phyloP scores from a whole-genome alignment of 1,140 invertebrate species.

The Cotesia vestalis region DNA sequence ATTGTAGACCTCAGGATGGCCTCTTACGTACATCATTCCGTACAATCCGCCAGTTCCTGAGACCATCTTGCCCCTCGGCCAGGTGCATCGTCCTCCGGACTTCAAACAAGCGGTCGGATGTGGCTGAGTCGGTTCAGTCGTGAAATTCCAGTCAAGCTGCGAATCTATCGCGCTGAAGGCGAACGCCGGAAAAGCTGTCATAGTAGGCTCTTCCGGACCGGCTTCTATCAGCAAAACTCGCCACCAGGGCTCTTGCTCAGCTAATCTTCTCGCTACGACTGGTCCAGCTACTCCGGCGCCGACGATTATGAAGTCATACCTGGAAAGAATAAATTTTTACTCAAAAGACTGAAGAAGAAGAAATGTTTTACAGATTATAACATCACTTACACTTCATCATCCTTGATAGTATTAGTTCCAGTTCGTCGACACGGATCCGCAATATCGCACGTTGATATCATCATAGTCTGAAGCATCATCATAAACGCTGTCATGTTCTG shows the following conservation, averaged over 20 bases:
- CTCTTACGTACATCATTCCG: slow-evolving; percentile 82
- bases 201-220: slow-evolving; percentile 77
- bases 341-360: not conserved
- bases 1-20: slow-evolving; percentile 79
- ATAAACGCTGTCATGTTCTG: slow-evolving; percentile 57
- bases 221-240: slow-evolving; percentile 74
- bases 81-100: slow-evolving; percentile 72
- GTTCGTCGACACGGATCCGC: slow-evolving; percentile 63
- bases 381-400: slow-evolving; percentile 39
- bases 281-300: slow-evolving; percentile 72
- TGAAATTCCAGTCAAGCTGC: slow-evolving; percentile 70
- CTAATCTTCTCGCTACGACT: slow-evolving; percentile 70
- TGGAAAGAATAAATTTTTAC: slow-evolving; percentile 24
- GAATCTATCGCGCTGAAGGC: slow-evolving; percentile 70
- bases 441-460: slow-evolving; percentile 68
- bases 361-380: not conserved
- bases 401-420: slow-evolving; percentile 49
- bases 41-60: slow-evolving; percentile 77
- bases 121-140: slow-evolving; percentile 69
- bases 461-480: slow-evolving; percentile 64
- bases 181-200: slow-evolving; percentile 74
- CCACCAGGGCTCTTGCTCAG: slow-evolving; percentile 55
- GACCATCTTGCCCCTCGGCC: slow-evolving; percentile 80
- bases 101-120: slow-evolving; percentile 63
- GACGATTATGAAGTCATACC: slow-evolving; percentile 70